Conservation (phyloP, 2,797 vertebrate species). For the Crenuchus spilurus region DNA sequence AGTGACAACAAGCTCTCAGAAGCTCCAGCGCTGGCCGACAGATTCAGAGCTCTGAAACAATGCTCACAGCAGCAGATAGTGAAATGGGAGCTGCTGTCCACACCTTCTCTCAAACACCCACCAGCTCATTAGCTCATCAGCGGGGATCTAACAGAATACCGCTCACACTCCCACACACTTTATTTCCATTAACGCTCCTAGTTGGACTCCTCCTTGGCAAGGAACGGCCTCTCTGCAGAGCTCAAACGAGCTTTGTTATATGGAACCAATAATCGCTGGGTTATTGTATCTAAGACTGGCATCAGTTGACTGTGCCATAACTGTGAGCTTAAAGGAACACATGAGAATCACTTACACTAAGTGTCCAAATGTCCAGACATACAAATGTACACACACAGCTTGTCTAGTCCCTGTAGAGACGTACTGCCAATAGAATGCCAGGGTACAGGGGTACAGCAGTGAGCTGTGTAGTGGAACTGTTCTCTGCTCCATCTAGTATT, state of each 20-base stretch:
- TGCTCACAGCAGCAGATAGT: not conserved
- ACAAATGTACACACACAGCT: too few species aligned
- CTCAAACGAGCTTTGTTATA: not conserved
- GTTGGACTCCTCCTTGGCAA: not conserved
- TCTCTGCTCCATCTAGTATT: too few species aligned
- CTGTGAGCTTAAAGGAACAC: too few species aligned
- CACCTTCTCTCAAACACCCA: slow-evolving; percentile 11
- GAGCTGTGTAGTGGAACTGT: too few species aligned
- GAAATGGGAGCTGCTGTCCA: not conserved
- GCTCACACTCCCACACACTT: slow-evolving; percentile 29
- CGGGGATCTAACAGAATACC: not conserved
- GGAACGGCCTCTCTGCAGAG: not conserved
- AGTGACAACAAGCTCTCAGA: not conserved
- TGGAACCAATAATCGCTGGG: not conserved
- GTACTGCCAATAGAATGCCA: too few species aligned
- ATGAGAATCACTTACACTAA: too few species aligned
- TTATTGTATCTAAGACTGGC: not conserved
- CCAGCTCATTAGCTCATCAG: slow-evolving; percentile 16
- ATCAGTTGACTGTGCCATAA: too few species aligned
- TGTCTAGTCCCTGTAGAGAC: too few species aligned
- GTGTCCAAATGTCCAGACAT: too few species aligned
- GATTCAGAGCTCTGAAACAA: too few species aligned
- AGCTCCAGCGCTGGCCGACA: not conserved
- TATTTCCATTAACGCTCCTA: slow-evolving; percentile 25
- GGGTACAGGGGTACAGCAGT: too few species aligned